These are phyloP conservation scores for Cheilosia grossa DNA, from an alignment of 2,888 invertebrate genomes.

Conservation along the genomic window DNA sequence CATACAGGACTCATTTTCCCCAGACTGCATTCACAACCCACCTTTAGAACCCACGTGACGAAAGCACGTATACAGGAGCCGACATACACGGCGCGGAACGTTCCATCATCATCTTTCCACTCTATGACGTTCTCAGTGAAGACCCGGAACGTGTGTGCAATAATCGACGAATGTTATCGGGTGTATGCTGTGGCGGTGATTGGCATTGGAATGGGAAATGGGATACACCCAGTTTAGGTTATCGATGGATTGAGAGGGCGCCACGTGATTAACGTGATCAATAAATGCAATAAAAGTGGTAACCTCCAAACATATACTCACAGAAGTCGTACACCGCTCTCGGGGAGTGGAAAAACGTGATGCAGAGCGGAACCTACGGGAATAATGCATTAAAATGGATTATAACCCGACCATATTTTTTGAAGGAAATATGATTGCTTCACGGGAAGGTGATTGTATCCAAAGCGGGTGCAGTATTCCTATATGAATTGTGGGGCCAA, in stretches of 20 bases:
- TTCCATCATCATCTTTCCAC: conserved; percentile 45
- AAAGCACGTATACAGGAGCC: conserved; percentile 50
- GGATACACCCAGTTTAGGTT: neutral
- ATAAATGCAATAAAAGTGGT: conserved; percentile 48
- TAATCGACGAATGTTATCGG: conserved; percentile 60
- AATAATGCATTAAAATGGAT: conserved; percentile 28
- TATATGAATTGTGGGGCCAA: conserved; percentile 1
- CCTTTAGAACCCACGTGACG: conserved; percentile 32
- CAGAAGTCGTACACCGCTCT: neutral
- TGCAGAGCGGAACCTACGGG: neutral
- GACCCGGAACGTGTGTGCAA: conserved; percentile 62
- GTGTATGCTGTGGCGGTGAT: conserved; percentile 5
- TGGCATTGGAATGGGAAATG: neutral
- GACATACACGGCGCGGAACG: conserved; percentile 11
- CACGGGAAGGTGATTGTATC: neutral
- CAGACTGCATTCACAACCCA: conserved; percentile 5
- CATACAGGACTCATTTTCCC: conserved; percentile 58
- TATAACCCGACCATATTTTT: neutral
- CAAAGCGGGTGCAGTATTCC: too few species aligned
- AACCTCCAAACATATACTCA: conserved; percentile 11
- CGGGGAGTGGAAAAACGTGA: neutral
- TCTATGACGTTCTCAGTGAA: conserved; percentile 32
- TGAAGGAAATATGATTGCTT: conserved; percentile 6
- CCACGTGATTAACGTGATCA: conserved; percentile 54
- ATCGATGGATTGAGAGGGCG: conserved; percentile 5